Conservation (phyloP, 2,797 vertebrate species). For the Salarias fasciatus region DNA sequence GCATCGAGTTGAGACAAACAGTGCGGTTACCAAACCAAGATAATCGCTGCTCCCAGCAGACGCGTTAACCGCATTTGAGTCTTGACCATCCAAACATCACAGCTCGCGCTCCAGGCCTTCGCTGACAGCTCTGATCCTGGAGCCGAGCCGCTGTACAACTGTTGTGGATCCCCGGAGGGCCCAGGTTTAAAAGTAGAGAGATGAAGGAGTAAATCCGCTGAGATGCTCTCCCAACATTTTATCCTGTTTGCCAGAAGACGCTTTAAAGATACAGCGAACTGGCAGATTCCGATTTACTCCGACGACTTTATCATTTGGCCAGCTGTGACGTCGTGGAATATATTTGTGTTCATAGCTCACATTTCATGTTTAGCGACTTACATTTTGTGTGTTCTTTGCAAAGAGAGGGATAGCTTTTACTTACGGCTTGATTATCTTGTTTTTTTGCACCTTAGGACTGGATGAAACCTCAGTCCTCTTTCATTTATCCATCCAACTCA, state of each 20-base stretch:
- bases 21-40: slow-evolving; percentile 24
- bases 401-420: slow-evolving; percentile 14
- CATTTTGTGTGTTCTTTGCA: slow-evolving; percentile 25
- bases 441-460: slow-evolving; percentile 6
- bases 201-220: slow-evolving; percentile 8
- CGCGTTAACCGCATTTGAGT: slow-evolving; percentile 10
- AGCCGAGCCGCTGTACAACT: slow-evolving; percentile 13
- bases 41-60: slow-evolving; percentile 19
- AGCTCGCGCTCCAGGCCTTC: slow-evolving; percentile 12
- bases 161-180: slow-evolving; percentile 4
- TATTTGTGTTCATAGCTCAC: slow-evolving; percentile 1
- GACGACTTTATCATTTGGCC: slow-evolving; percentile 14
- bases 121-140: slow-evolving; percentile 26
- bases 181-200: neutral
- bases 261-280: neutral
- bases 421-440: neutral
- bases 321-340: slow-evolving; percentile 10
- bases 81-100: slow-evolving; percentile 17
- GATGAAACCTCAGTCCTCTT: neutral
- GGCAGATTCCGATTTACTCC: slow-evolving; percentile 1
- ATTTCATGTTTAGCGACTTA: slow-evolving; percentile 7
- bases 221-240: neutral
- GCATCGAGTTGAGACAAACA: slow-evolving; percentile 35
- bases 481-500: too few species aligned
- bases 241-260: neutral